These are phyloP conservation scores for Sitobion miscanthi DNA, from an alignment of 1,140 invertebrate species.

Conservation along the genomic window DNA sequence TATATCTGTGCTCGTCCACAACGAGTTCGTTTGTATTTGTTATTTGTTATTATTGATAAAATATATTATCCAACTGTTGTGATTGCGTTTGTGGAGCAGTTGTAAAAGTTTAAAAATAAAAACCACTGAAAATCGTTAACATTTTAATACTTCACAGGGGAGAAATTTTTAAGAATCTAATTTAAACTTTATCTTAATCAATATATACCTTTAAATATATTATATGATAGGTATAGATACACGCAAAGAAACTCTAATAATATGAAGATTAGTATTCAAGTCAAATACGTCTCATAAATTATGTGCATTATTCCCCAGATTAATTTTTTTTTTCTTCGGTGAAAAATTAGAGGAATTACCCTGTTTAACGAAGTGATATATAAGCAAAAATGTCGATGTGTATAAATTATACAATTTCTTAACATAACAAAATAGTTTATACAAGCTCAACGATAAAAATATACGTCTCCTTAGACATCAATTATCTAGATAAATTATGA, in stretches of 20 bases:
- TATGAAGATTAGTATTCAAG: background rate
- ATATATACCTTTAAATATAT: background rate
- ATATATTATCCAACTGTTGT: too few species aligned
- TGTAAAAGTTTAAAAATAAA: too few species aligned
- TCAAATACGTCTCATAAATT: background rate
- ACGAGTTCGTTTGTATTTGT: too few species aligned
- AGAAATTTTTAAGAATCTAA: too few species aligned
- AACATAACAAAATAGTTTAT: background rate
- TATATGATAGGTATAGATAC: background rate
- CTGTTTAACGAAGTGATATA: background rate
- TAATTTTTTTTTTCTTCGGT: background rate
- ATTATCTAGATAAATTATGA: background rate
- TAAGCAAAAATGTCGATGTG: background rate
- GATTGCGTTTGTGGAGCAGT: too few species aligned
- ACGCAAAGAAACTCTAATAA: background rate
- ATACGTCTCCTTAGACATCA: background rate
- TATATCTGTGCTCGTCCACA: too few species aligned
- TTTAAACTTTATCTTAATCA: background rate
- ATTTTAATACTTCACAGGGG: too few species aligned
- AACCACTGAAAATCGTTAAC: too few species aligned
- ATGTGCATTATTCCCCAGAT: background rate
- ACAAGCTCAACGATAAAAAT: background rate
- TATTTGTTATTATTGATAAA: too few species aligned
- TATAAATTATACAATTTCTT: background rate
- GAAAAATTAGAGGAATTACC: background rate